These are phyloP conservation scores for Alaudala cheleensis DNA, from an alignment of 2,113 vertebrate species.

Conservation along the genomic window DNA sequence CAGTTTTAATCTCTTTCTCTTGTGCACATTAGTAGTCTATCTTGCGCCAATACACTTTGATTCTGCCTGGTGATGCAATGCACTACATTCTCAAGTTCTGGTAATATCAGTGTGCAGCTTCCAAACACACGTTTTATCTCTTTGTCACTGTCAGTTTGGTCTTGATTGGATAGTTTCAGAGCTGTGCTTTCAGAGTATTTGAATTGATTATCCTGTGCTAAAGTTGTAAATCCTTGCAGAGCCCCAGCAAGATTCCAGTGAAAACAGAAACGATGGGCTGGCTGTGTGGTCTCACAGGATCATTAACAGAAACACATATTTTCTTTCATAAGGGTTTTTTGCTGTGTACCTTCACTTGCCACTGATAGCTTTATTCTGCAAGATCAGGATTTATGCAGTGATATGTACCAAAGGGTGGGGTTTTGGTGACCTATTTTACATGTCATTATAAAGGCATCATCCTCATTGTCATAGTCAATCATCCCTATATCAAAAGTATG, in stretches of 20 bases:
- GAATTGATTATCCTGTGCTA: background rate
- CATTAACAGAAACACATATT: background rate
- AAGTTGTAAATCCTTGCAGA: conserved; percentile 12
- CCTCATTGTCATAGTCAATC: background rate
- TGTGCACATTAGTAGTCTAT: background rate
- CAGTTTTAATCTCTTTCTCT: background rate
- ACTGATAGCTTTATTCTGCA: background rate
- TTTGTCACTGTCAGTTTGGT: background rate
- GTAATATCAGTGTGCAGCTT: background rate
- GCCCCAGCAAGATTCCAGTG: background rate
- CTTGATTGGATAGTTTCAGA: background rate
- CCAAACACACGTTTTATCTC: background rate
- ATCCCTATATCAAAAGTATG: background rate
- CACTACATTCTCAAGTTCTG: background rate
- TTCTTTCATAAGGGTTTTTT: background rate
- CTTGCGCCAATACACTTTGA: background rate
- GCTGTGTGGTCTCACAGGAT: background rate
- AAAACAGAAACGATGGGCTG: background rate
- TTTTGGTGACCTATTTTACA: background rate
- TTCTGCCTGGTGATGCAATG: background rate
- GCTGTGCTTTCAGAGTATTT: background rate
- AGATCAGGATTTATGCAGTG: background rate
- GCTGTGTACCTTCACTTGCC: background rate
- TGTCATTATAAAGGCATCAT: background rate
- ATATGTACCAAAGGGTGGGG: background rate